These are phyloP conservation scores for Hydropotes inermis DNA, from an alignment of 2,113 vertebrate genomes.

Conservation along the genomic window DNA sequence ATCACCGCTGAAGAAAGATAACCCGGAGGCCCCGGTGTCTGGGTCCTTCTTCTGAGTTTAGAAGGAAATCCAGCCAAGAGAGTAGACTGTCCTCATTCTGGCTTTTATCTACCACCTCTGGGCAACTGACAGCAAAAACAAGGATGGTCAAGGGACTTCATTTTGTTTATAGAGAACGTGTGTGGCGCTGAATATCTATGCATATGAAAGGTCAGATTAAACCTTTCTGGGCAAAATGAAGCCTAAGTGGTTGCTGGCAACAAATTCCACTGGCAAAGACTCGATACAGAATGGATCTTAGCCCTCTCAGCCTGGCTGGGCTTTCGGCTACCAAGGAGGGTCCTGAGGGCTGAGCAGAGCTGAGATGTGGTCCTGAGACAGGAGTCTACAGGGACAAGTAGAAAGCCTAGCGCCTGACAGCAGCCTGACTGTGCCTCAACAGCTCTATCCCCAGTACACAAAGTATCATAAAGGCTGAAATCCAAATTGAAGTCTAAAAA, in stretches of 20 bases:
- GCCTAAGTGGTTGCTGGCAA: background rate
- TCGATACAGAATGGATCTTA: background rate
- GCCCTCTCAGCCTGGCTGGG: background rate
- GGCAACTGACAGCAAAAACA: background rate
- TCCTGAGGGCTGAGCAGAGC: background rate
- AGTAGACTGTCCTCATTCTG: background rate
- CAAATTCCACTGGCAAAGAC: background rate
- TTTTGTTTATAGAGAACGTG: background rate
- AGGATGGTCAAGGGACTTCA: background rate
- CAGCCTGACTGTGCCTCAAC: background rate
- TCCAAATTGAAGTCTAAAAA: slow-evolving; percentile 74
- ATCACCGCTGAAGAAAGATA: background rate
- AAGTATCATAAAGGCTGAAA: slow-evolving; percentile 52
- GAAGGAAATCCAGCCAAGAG: background rate
- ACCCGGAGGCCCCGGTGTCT: background rate
- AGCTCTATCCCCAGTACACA: slow-evolving; percentile 23
- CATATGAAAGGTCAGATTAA: background rate
- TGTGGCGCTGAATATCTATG: background rate
- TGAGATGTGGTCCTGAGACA: background rate
- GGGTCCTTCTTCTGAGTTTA: background rate
- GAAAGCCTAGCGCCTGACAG: background rate
- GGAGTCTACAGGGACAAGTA: background rate
- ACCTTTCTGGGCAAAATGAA: background rate
- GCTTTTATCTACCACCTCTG: background rate
- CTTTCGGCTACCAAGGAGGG: background rate